Evolutionary conservation across 2,888 invertebrate species (phyloP).

Genomic region (Philonicus albiceps): DNA sequence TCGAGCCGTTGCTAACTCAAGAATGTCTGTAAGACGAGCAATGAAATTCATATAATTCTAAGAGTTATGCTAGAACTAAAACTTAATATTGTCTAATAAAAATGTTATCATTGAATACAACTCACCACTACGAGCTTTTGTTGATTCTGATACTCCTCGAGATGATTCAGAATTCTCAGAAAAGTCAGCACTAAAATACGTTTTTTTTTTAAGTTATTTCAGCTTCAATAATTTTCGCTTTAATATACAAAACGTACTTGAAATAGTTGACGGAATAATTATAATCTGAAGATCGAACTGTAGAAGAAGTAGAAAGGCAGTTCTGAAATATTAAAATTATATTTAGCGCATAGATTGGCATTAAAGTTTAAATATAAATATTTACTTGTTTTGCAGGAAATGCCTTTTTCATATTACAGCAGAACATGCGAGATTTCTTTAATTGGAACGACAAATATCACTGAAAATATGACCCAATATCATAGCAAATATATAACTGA

Average conservation of each 20-base stretch:
- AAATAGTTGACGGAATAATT: slow-evolving; percentile 42
- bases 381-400: background rate
- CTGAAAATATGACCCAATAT: slow-evolving; percentile 43
- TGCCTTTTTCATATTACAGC: slow-evolving; percentile 42
- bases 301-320: slow-evolving; percentile 15
- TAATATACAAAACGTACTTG: slow-evolving; percentile 33
- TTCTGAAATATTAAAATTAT: slow-evolving; percentile 14
- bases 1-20: slow-evolving; percentile 17
- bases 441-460: slow-evolving; percentile 30
- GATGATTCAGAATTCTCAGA: slow-evolving; percentile 44
- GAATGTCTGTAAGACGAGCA: background rate
- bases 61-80: background rate
- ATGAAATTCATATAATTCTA: background rate
- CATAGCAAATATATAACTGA: slow-evolving; percentile 46
- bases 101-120: background rate
- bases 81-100: too few species aligned
- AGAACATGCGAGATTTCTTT: slow-evolving; percentile 26
- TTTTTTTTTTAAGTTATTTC: slow-evolving; percentile 7
- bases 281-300: slow-evolving; percentile 12
- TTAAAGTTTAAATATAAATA: background rate
- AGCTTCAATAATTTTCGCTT: background rate
- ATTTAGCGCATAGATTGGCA: background rate
- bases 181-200: slow-evolving; percentile 31
- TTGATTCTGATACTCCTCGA: background rate
- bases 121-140: slow-evolving; percentile 31